phyloP scores from a whole-genome alignment of 53 echinoderm and acorn worm species.

The Arbacia lixula region DNA sequence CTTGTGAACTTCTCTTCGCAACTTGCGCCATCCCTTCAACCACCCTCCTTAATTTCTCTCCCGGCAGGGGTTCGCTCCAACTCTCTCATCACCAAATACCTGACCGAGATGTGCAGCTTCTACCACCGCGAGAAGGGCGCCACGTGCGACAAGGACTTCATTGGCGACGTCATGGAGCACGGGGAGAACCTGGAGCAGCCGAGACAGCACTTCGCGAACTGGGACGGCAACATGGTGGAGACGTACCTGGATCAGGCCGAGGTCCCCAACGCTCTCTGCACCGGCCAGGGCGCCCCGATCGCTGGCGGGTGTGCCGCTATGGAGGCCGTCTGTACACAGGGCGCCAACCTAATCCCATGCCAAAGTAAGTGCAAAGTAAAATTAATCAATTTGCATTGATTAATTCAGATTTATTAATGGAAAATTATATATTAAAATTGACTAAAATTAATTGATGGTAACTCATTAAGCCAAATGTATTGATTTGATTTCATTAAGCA shows the following conservation, averaged over 20 bases:
- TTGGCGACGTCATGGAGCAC: slow-evolving; percentile 34
- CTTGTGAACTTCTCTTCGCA: no score
- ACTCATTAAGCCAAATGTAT: no score
- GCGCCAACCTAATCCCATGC: slow-evolving; percentile 4
- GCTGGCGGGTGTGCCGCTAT: slow-evolving; percentile 23
- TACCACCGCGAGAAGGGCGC: slow-evolving; percentile 2
- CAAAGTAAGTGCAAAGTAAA: not conserved
- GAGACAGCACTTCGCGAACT: not conserved
- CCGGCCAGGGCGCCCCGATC: not conserved
- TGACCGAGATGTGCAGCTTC: slow-evolving; percentile 10
- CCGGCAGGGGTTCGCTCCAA: not conserved
- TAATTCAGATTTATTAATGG: no score
- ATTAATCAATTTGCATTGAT: no score
- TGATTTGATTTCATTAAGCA: no score
- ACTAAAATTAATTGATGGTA: no score
- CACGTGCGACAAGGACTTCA: slow-evolving; percentile 14
- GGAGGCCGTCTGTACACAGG: slow-evolving; percentile 14
- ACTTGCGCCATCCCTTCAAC: no score
- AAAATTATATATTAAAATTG: no score
- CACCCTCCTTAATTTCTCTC: no score
- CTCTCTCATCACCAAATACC: not conserved
- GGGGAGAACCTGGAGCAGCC: slow-evolving; percentile 25
- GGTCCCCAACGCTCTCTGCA: not conserved
- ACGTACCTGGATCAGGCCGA: not conserved
- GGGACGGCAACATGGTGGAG: slow-evolving; percentile 10